phyloP scores from a whole-genome alignment of 2,113 vertebrate species.

The Tragelaphus imberbis region DNA sequence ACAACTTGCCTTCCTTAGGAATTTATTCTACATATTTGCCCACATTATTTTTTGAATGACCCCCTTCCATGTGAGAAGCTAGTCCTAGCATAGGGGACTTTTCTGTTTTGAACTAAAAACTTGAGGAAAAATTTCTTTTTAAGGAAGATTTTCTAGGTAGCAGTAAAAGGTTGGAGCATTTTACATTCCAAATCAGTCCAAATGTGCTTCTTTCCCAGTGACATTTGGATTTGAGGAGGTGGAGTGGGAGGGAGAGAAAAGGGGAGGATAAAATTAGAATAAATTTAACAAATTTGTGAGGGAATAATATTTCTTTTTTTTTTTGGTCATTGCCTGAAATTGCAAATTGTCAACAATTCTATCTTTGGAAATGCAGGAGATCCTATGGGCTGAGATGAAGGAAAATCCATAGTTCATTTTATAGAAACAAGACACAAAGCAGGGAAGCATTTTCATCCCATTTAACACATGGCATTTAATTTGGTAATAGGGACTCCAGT shows the following conservation, averaged over 20 bases:
- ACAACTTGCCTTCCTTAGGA: not conserved
- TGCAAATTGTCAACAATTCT: not conserved
- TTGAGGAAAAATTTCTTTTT: not conserved
- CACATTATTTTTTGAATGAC: not conserved
- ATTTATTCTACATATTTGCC: not conserved
- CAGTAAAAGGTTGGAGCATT: not conserved
- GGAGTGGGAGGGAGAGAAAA: conserved; percentile 45
- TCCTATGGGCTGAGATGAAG: not conserved
- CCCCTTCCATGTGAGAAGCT: not conserved
- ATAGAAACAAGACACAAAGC: not conserved
- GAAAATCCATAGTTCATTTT: not conserved
- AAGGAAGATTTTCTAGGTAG: conserved; percentile 23
- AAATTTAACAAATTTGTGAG: conserved; percentile 30
- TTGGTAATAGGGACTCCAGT: not conserved
- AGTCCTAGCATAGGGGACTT: not conserved
- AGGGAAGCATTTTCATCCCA: not conserved
- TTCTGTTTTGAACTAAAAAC: not conserved
- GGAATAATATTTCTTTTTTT: not conserved
- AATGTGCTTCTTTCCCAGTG: not conserved
- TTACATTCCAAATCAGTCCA: not conserved
- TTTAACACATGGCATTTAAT: not conserved
- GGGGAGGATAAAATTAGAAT: conserved; percentile 41
- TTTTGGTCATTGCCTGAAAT: not conserved
- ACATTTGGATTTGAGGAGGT: conserved; percentile 54
- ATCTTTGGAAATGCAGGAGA: not conserved